Percentiles rank a stretch among this genome's conserved stretches.
Conservation (phyloP, 2,797 vertebrate species). For the Anniella stebbinsi region DNA sequence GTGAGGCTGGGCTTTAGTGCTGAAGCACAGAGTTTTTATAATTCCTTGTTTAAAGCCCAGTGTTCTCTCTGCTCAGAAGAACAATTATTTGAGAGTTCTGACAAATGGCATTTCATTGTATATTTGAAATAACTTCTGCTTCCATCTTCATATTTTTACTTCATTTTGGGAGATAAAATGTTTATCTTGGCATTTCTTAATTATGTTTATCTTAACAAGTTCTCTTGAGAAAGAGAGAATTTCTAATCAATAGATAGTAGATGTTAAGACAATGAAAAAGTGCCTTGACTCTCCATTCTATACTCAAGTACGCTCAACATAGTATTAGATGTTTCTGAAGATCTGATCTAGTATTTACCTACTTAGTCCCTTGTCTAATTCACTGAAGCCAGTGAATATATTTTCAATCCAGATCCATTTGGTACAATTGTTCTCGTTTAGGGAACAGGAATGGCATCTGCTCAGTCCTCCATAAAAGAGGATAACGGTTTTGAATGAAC, state of each 20-base stretch:
- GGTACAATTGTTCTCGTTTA: neutral
- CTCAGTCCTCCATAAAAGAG: neutral
- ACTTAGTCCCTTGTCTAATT: neutral
- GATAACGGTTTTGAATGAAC: neutral
- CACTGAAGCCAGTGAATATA: neutral
- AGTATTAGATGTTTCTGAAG: neutral
- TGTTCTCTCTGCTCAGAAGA: neutral
- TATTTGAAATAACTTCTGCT: constrained; percentile 6
- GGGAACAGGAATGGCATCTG: neutral
- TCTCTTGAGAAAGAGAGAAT: neutral
- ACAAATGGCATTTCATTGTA: constrained; percentile 6
- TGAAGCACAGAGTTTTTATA: neutral
- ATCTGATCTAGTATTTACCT: neutral
- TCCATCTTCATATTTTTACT: neutral
- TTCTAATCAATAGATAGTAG: neutral
- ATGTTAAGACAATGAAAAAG: neutral
- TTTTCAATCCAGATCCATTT: neutral
- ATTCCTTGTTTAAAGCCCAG: neutral
- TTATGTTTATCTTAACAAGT: neutral
- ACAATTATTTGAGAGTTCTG: neutral
- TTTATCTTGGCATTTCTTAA: neutral
- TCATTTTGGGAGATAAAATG: neutral
- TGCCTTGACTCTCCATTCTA: neutral
- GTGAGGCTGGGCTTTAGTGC: too few species aligned
- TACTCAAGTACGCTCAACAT: neutral